These are phyloP conservation scores for Halichondria panicea DNA, from an alignment of 37 sponge, comb jelly and placozoan genomes.

Conservation along the genomic window DNA sequence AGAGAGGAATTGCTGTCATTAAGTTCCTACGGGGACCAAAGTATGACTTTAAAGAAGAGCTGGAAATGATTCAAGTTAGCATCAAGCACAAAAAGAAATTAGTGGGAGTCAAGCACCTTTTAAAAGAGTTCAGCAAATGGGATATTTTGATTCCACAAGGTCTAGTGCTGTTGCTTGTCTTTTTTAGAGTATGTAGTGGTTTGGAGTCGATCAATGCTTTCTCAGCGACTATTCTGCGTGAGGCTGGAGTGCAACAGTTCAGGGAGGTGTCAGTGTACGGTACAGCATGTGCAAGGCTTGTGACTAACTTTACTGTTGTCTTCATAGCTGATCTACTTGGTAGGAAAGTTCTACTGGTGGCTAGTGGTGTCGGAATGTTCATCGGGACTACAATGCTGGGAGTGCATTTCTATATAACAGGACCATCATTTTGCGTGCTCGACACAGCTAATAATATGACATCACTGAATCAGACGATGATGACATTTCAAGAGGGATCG, in stretches of 20 bases:
- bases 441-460: too few relatives aligned
- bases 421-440: conserved; percentile 2
- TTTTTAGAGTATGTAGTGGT: conserved; percentile 41
- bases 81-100: too few relatives aligned
- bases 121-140: conserved; percentile 44
- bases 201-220: conserved; percentile 32
- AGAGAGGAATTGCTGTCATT: background rate
- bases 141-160: conserved; percentile 18
- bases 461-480: too few relatives aligned
- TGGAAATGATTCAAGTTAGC: background rate
- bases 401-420: conserved; percentile 6
- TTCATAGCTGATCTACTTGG: conserved; percentile 53
- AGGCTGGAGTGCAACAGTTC: background rate
- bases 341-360: conserved; percentile 55
- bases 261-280: background rate
- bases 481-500: background rate
- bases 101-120: too few relatives aligned
- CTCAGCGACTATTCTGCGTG: conserved; percentile 16
- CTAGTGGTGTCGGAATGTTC: conserved; percentile 21
- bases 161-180: too few relatives aligned
- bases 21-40: background rate
- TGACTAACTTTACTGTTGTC: conserved; percentile 23
- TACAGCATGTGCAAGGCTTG: conserved; percentile 18
- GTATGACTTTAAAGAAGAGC: background rate
- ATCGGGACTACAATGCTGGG: conserved; percentile 34